Base-by-base conservation (phyloP, 2,888 invertebrate genomes). In the Drosophila prolongata region DNA sequence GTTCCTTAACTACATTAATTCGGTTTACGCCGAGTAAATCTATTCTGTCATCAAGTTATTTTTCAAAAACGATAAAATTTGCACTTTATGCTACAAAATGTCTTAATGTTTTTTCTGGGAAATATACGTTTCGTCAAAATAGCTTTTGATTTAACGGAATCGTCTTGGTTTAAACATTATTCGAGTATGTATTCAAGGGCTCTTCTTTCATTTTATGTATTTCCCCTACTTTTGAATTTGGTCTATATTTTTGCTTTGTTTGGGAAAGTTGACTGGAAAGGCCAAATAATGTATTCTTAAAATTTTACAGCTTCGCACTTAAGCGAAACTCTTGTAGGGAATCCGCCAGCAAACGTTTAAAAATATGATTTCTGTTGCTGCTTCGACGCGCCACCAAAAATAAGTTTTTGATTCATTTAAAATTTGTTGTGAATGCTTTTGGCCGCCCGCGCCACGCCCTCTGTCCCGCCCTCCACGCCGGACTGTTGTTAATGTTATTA, bases 351-450 rank as follows among this genome's bases (percentile, higher is more conserved):
- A 55, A 64, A 16, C 70, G 68, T 80, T 83, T 71, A 67, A 86
- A 79, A 78, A 86, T 81, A 77, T 84, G 72, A 75, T 73, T 73
- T 73, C 56, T 55, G 34, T 65, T 73, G 34, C 54, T 65, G 65
- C 66, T 24, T 13, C 35, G 72, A 70, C 68, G 74, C 69, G 60
- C 66, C 62, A 82, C 78, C 86, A 72, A 86, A 83, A 83, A 83
- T 83, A 83, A 82, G 74, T 77, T 79, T 47, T 77, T 76, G 86
- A 87, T 81, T 85, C 88, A 83, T 87, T 77, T 71, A 13, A 62
- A 75, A 62, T 66, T 80, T 68, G 65, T 77, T 78, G 66, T 77
- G 76, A 77, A 69, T 77, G 42, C 64, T 35, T 49, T 16, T 35
- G 8, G 24, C 9, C 49, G 19, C n/a, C 37, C 11, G n/a, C 44